Evolutionary conservation across 1,140 invertebrate genomes (phyloP), one percentile per base, ranked within the genome.

Genomic region (Pomacea maculata): DNA sequence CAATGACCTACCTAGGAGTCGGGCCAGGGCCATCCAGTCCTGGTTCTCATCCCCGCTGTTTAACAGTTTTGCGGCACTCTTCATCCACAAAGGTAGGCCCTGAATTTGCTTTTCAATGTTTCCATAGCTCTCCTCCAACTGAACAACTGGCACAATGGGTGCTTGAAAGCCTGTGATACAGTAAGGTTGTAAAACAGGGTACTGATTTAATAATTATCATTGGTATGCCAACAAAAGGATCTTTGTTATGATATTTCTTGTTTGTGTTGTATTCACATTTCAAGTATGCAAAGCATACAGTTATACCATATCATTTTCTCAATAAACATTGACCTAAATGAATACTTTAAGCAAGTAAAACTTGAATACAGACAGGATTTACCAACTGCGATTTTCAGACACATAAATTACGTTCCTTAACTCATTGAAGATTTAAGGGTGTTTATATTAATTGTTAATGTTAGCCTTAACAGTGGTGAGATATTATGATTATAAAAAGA

Each of bases 21-120:
- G 88, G 9, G 92, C 91, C 55, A 92, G 84, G 45, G 91, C 87
- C 11, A 87, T 83, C 92, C 91, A 93, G 84, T 92, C 92, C 81
- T 90, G 89, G 52, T 90, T 90, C 67, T 87, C 87, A 73, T 85
- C 78, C 6, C 87, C 89, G 57, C 84, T 84, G 81, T 89, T 91
- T 11, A 93, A 85, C 72, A 92, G 84, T 86, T 92, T 92, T 25
- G 92, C 92, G 54, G 90, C 91, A 82, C 87, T 86, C 80, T 89
- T 92, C 64, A 92, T 83, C 92, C 92, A 92, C 55, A 71, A 75
- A 54, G 91, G 86, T 80, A 92, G 80, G 34, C 85, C 74, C 25
- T 85, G 83, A 75, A 84, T 76, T 73, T 88, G 80, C 72, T 86
- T 88, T 75, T 90, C 87, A 25, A 88, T 87, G 71, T 89, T 89